phyloP scores from a whole-genome alignment of 23 tunicate genomes.

The Clavelina lepadiformis region DNA sequence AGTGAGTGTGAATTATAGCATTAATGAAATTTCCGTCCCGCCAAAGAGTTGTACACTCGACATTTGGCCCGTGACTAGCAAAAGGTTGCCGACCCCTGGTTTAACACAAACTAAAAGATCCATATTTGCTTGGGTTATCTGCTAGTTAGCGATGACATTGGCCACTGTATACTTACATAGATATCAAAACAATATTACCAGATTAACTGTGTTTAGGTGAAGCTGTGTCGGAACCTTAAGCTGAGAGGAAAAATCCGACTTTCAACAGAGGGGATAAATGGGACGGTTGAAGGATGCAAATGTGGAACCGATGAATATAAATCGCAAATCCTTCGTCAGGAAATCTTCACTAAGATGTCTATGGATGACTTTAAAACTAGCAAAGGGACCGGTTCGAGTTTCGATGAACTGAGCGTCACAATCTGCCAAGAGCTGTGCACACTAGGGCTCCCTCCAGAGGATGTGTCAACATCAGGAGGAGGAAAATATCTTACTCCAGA shows the following conservation, averaged over 20 bases:
- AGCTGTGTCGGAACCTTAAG: conserved; percentile 20
- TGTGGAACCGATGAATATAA: conserved; percentile 43
- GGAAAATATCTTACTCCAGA: conserved; percentile 70
- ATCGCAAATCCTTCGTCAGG: not conserved
- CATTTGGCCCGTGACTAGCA: too few species aligned
- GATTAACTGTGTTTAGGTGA: conserved; percentile 18
- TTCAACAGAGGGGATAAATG: conserved; percentile 79
- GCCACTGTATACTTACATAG: not conserved
- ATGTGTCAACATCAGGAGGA: conserved; percentile 26
- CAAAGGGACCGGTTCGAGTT: conserved; percentile 57
- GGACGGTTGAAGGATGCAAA: conserved; percentile 73
- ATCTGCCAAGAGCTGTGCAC: conserved; percentile 63
- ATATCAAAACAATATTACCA: too few species aligned
- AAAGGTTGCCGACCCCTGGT: too few species aligned
- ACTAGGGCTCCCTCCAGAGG: conserved; percentile 51
- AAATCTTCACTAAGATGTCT: conserved; percentile 12
- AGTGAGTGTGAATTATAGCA: too few species aligned
- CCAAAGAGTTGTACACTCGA: too few species aligned
- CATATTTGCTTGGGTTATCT: too few species aligned
- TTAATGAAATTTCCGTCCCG: too few species aligned
- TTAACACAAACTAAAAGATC: too few species aligned
- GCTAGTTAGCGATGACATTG: too few species aligned
- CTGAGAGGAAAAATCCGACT: conserved; percentile 70
- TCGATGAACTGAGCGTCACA: conserved; percentile 39
- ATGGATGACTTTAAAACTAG: conserved; percentile 67